Evolutionary conservation across 2,888 invertebrate species (phyloP).

Genomic region (Arctia plantaginis): DNA sequence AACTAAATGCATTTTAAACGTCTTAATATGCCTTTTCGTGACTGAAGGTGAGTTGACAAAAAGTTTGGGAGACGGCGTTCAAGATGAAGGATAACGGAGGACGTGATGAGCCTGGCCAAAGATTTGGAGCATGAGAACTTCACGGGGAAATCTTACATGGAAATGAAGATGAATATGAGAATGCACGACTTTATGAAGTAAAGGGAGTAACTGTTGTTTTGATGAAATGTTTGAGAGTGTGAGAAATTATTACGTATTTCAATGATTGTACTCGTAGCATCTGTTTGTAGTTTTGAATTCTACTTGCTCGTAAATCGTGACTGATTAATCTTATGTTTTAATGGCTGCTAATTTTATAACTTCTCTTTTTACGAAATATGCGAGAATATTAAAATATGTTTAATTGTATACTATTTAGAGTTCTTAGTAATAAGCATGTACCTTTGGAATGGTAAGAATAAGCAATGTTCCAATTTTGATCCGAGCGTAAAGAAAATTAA

Average conservation of each 20-base stretch:
- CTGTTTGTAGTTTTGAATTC: background rate
- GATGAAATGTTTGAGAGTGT: conserved; percentile 12
- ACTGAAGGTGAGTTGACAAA: conserved; percentile 82
- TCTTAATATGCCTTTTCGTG: conserved; percentile 85
- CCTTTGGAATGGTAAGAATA: too few relatives aligned
- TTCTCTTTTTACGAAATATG: too few relatives aligned
- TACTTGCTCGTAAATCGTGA: conserved; percentile 3
- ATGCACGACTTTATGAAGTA: conserved; percentile 45
- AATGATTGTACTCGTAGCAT: conserved; percentile 1
- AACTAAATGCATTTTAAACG: conserved; percentile 85
- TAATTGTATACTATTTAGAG: too few relatives aligned
- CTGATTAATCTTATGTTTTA: too few relatives aligned
- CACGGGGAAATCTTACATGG: conserved; percentile 64
- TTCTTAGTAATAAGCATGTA: too few relatives aligned
- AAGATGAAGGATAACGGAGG: conserved; percentile 71
- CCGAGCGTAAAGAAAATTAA: too few relatives aligned
- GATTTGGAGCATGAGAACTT: conserved; percentile 79
- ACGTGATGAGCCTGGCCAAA: conserved; percentile 79
- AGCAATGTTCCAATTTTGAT: too few relatives aligned
- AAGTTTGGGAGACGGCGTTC: conserved; percentile 78
- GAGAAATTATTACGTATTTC: conserved; percentile 1
- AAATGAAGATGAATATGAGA: conserved; percentile 54
- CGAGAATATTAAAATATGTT: too few relatives aligned
- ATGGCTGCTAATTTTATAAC: too few relatives aligned
- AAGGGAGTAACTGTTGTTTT: conserved; percentile 29